A percentile compares a stretch with the other conserved stretches of the same genome.
These are phyloP conservation scores for Cyanistes caeruleus DNA, from an alignment of 2,113 vertebrate genomes.

Conservation along the genomic window DNA sequence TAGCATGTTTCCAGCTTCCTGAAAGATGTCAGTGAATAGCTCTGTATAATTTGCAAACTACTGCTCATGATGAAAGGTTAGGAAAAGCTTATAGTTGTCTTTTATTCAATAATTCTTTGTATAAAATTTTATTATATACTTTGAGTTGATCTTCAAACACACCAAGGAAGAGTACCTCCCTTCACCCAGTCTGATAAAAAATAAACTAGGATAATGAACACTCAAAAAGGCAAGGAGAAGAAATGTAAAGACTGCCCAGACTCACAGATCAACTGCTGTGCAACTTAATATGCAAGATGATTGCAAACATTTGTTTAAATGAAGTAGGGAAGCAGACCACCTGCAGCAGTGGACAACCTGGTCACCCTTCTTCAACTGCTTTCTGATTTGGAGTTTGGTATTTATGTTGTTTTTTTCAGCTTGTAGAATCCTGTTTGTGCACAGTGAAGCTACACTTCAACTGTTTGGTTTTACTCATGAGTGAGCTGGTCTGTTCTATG, in stretches of 20 bases:
- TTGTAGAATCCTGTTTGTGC: not conserved
- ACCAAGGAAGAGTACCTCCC: not conserved
- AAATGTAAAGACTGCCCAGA: not conserved
- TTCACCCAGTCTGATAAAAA: not conserved
- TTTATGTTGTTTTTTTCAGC: not conserved
- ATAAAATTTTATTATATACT: not conserved
- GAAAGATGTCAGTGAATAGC: not conserved
- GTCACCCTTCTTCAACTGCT: not conserved
- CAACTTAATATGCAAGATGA: not conserved
- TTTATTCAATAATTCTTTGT: not conserved
- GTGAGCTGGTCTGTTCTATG: not conserved
- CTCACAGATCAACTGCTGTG: not conserved
- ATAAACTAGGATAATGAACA: rapidly evolving
- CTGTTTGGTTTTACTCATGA: not conserved
- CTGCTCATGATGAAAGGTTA: not conserved
- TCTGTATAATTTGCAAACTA: not conserved
- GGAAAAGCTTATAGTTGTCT: not conserved
- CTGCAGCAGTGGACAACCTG: not conserved
- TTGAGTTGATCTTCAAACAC: not conserved
- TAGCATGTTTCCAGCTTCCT: not conserved
- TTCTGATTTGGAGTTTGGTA: not conserved
- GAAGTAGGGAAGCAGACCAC: not conserved
- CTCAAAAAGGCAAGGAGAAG: not conserved
- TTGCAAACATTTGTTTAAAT: not conserved
- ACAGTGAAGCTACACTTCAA: not conserved